phyloP scores from a whole-genome alignment of 1,140 invertebrate species.

The Steinernema feltiae region DNA sequence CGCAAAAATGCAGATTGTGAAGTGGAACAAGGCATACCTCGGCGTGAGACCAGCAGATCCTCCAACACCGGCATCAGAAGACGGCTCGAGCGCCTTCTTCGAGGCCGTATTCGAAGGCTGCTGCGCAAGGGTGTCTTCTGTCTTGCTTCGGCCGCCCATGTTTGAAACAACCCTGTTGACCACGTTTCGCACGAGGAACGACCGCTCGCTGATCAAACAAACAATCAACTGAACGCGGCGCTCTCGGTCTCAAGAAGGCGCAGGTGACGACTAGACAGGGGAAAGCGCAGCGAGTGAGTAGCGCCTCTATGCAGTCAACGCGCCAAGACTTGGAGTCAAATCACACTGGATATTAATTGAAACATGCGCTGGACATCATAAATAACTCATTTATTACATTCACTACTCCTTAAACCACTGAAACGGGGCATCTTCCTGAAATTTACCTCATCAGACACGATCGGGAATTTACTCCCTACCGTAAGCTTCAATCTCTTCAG shows the following conservation, averaged over 20 bases:
- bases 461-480: background rate
- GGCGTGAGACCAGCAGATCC: background rate
- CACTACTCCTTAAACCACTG: background rate
- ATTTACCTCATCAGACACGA: background rate
- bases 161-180: constrained; percentile 6
- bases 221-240: too few species aligned
- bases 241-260: too few species aligned
- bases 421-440: background rate
- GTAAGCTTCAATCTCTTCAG: background rate
- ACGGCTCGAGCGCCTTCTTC: background rate
- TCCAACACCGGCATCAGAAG: background rate
- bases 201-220: too few species aligned
- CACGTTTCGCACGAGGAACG: too few species aligned
- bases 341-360: too few species aligned
- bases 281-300: too few species aligned
- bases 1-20: background rate
- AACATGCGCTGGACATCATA: background rate
- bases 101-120: background rate
- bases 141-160: background rate
- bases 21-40: background rate
- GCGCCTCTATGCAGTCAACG: too few species aligned
- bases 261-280: too few species aligned
- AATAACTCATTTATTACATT: background rate
- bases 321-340: too few species aligned
- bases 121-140: background rate